Conservation (phyloP, 2,888 invertebrate species). For the Rhopalosiphum nymphaeae region DNA sequence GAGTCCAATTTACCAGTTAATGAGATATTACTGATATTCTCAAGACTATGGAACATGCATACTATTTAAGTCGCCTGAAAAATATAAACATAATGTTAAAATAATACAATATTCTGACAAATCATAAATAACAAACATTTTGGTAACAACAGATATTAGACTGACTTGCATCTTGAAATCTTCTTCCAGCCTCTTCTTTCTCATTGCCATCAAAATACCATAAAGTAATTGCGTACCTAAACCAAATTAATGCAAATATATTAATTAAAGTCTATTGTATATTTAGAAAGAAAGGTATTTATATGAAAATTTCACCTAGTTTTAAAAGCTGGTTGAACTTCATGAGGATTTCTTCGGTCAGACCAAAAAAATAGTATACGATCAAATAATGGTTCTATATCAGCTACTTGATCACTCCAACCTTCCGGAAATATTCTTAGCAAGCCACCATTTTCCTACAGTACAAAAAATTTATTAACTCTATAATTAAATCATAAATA, state of each 20-base stretch:
- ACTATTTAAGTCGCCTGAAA: conserved; percentile 48
- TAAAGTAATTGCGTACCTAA: conserved; percentile 87
- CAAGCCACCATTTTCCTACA: conserved; percentile 81
- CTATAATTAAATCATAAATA: neutral
- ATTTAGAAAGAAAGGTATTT: neutral
- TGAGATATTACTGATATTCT: conserved; percentile 46
- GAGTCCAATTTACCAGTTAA: conserved; percentile 9
- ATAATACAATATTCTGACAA: conserved; percentile 40
- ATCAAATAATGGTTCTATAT: conserved; percentile 94
- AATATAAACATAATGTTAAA: conserved; percentile 41
- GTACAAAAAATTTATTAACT: neutral
- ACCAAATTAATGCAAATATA: neutral
- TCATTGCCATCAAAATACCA: conserved; percentile 93
- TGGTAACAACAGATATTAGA: conserved; percentile 59
- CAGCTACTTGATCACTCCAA: conserved; percentile 83
- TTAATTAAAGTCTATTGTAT: neutral
- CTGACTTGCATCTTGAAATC: conserved; percentile 54
- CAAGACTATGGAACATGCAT: conserved; percentile 43
- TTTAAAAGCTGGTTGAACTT: conserved; percentile 91
- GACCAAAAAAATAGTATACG: conserved; percentile 98
- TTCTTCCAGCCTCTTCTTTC: conserved; percentile 73
- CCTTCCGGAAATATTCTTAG: conserved; percentile 94
- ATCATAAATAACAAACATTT: conserved; percentile 56
- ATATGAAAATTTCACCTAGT: conserved; percentile 74
- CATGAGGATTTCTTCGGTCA: conserved; percentile 95